Evolutionary conservation across 2,888 invertebrate species (phyloP).

Genomic region (Conops quadrifasciatus): DNA sequence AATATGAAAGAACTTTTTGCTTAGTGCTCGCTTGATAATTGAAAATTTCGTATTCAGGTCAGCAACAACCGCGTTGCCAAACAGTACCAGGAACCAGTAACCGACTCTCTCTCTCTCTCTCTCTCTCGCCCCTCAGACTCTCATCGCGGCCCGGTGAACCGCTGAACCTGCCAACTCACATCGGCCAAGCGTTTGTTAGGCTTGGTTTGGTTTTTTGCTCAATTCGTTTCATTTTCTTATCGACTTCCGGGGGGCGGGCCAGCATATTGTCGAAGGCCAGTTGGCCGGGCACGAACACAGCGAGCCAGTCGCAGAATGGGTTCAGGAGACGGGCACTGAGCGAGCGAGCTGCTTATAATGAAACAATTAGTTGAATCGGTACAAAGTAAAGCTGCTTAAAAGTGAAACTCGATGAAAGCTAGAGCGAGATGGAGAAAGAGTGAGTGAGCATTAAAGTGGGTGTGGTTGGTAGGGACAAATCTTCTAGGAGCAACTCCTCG

Average conservation of each 20-base stretch:
- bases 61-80: constrained; percentile 26
- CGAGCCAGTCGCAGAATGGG: neutral
- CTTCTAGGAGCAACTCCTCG: neutral
- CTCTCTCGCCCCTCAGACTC: no score
- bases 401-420: neutral
- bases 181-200: neutral
- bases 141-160: no score
- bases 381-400: neutral
- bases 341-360: constrained; percentile 6
- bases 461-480: neutral
- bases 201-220: neutral
- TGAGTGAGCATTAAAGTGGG: neutral
- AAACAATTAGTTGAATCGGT: constrained; percentile 22
- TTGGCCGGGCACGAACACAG: neutral
- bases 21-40: constrained; percentile 35
- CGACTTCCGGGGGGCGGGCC: neutral
- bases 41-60: constrained; percentile 44
- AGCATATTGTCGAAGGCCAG: neutral
- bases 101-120: neutral
- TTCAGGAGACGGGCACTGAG: neutral
- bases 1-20: constrained; percentile 6
- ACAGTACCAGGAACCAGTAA: neutral
- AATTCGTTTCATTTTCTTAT: constrained; percentile 9
- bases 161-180: neutral
- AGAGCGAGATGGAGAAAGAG: neutral